These are phyloP conservation scores for Gymnobelideus leadbeateri DNA, from an alignment of 2,113 vertebrate species.

Conservation along the genomic window DNA sequence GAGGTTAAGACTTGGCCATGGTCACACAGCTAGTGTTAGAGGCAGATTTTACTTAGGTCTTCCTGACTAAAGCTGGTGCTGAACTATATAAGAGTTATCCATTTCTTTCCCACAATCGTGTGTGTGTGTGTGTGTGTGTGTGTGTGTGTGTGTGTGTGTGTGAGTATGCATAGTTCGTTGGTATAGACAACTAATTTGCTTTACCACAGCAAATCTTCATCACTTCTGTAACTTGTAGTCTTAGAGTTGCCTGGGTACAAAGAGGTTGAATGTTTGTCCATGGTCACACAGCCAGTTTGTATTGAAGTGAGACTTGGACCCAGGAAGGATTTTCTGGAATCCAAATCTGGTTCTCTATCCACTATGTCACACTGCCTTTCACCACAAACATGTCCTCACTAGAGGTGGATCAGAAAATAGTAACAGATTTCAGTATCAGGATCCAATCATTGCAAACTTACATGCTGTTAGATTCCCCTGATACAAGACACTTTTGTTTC, in stretches of 20 bases:
- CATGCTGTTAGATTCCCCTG: neutral
- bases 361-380: neutral
- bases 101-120: neutral
- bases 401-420: neutral
- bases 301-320: neutral
- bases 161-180: neutral
- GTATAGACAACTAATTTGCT: neutral
- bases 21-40: neutral
- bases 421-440: neutral
- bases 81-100: neutral
- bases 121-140: too few species aligned
- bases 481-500: neutral
- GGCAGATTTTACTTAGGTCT: neutral
- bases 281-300: neutral
- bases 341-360: neutral
- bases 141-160: too few species aligned
- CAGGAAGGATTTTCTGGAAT: neutral
- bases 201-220: neutral
- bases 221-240: neutral
- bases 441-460: neutral
- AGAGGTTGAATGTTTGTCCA: neutral
- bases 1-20: neutral
- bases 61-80: neutral
- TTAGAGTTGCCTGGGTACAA: neutral
- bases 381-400: neutral